Evolutionary conservation across 2,113 vertebrate species (phyloP).

Genomic region (Talpa occidentalis): DNA sequence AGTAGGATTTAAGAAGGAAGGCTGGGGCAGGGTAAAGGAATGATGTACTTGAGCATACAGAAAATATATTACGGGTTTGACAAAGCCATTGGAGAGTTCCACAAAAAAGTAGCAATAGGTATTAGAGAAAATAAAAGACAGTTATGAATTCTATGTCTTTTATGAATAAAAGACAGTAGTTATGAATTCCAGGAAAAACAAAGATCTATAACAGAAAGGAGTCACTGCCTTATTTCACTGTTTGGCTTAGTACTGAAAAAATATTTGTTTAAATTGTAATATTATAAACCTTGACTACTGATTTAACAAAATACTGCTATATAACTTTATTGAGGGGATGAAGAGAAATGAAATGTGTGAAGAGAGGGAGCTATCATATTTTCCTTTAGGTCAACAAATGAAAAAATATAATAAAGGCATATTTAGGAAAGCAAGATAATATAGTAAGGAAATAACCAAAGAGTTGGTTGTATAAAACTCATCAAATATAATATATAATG

Average conservation of each 20-base stretch:
- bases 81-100: background rate
- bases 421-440: background rate
- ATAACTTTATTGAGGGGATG: constrained; percentile 13
- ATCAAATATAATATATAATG: background rate
- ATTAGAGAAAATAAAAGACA: constrained; percentile 18
- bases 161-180: background rate
- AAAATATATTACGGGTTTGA: background rate
- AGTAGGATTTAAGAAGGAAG: background rate
- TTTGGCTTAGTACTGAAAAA: constrained; percentile 38
- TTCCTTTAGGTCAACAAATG: background rate
- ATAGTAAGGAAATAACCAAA: background rate
- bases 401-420: background rate
- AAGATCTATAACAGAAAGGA: background rate
- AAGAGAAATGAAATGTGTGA: background rate
- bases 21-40: background rate
- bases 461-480: background rate
- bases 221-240: background rate
- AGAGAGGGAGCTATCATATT: background rate
- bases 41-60: background rate
- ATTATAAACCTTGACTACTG: no score
- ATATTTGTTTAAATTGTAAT: background rate
- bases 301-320: background rate
- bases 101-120: background rate
- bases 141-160: background rate
- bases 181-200: constrained; percentile 30